Evolutionary conservation across 2,113 vertebrate genomes (phyloP).

Genomic region (Zosterops hypoxanthus): DNA sequence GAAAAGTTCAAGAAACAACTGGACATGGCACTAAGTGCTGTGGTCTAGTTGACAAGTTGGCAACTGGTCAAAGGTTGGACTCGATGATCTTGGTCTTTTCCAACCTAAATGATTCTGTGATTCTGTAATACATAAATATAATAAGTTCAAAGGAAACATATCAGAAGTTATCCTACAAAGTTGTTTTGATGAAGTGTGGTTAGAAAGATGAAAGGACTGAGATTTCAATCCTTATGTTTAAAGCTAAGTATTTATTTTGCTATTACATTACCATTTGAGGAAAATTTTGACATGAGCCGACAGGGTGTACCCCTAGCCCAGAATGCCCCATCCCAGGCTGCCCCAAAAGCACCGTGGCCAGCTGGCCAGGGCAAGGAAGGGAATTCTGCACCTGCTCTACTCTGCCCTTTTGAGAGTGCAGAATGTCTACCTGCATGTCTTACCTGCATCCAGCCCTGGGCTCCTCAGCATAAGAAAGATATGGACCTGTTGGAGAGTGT

Average conservation of each 20-base stretch:
- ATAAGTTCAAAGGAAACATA: not conserved
- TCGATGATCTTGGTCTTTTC: not conserved
- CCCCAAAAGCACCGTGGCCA: not conserved
- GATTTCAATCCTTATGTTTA: not conserved
- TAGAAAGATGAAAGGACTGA: not conserved
- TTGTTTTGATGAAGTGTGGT: not conserved
- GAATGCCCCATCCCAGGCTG: not conserved
- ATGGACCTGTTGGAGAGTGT: not conserved
- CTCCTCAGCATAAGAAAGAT: not conserved
- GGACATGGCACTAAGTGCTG: fast-evolving
- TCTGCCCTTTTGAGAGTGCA: not conserved
- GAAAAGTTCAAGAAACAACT: not conserved
- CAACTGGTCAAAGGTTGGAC: not conserved
- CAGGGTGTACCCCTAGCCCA: not conserved
- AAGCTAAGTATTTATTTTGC: not conserved
- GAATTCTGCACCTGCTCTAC: not conserved
- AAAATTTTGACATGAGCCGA: not conserved
- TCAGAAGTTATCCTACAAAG: not conserved
- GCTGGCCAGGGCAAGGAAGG: not conserved
- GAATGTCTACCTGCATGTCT: not conserved
- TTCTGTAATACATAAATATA: not conserved
- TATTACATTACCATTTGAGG: not conserved
- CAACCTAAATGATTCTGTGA: not conserved
- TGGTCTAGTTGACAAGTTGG: not conserved
- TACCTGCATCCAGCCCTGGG: not conserved